Evolutionary conservation across 2,888 invertebrate genomes (phyloP), one percentile per base, ranked within the genome.

Genomic region (Ophion ventricosus): DNA sequence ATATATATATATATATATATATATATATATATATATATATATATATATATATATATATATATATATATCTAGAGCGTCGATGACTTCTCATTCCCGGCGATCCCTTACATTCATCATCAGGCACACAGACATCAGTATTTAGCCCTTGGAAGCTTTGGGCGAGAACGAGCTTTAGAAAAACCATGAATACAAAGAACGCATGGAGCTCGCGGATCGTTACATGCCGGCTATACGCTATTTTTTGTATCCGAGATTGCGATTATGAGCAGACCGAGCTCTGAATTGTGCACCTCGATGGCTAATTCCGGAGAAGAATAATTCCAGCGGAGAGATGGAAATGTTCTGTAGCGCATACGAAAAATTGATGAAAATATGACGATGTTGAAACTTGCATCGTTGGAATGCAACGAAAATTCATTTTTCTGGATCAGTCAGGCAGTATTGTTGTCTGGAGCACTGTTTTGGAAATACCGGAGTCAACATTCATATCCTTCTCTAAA

Each of bases 101-200:
- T 56, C 29, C 83, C 83, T 85, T 88, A 49, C 49, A 85, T 87
- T 88, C 87, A 86, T 85, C 84, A 72, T 77, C 63, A 17, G 77
- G 67, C 74, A 61, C 75, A 20, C 7, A 78, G 85, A 75, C 85
- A 87, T 89, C 88, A 87, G 86, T 88, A 87, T 89, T 90, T 90
- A 90, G 87, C 87, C 84, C 82, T 11, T n/a, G 23, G 2, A 57
- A 61, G 23, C 72, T 64, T 23, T 23, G n/a, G 54, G 5, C 10
- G 43, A 43, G 43, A 43, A 43, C 43, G 14, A 54, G 56, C 57
- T 57, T 57, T 57, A 20, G 57, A 57, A 57, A 57, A 57, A 57
- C 8, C 10, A 57, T 10, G 57, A 57, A 26, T 49, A 49, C 49
- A 49, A 49, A 49, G 49, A 49, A 49, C 1, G 49, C 49, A 49